Percentiles rank a stretch among this genome's conserved stretches.
Conservation (phyloP, 2,113 vertebrate genomes). For the Smithornis capensis region DNA sequence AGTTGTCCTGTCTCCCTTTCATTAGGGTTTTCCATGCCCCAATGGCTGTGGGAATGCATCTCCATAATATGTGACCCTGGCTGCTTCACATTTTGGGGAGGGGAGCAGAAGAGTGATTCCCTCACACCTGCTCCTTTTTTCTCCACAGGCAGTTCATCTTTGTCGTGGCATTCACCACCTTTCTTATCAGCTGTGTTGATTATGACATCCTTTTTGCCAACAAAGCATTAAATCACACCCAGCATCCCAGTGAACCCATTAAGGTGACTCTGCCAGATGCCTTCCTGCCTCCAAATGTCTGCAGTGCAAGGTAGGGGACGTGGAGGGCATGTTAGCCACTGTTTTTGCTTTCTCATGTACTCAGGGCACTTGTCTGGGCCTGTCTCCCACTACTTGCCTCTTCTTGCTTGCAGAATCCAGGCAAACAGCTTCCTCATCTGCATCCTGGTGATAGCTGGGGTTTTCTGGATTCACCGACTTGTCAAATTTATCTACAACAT, state of each 20-base stretch:
- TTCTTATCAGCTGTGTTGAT: conserved; percentile 96
- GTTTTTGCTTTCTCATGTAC: background rate
- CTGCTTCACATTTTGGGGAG: background rate
- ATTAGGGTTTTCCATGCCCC: background rate
- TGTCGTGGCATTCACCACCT: conserved; percentile 96
- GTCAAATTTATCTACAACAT: conserved; percentile 98
- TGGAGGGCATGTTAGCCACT: background rate
- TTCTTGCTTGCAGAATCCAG: conserved; percentile 81
- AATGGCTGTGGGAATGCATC: background rate
- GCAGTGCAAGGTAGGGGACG: conserved; percentile 82
- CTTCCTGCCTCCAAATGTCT: conserved; percentile 88
- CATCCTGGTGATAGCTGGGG: conserved; percentile 89
- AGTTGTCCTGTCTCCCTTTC: background rate
- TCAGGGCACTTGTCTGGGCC: background rate
- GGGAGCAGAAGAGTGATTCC: background rate
- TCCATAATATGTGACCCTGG: accelerated
- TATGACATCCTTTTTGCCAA: conserved; percentile 99
- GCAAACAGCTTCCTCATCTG: conserved; percentile 90
- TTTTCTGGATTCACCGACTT: conserved; percentile 96
- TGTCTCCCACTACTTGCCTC: background rate
- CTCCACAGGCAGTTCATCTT: conserved; percentile 91
- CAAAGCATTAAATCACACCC: conserved; percentile 94
- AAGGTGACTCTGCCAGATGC: conserved; percentile 96
- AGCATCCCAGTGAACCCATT: conserved; percentile 81
- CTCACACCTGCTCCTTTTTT: background rate